These are phyloP conservation scores for Phenganax marumi DNA, from an alignment of 92 coral and sea anemone species.

Conservation along the genomic window DNA sequence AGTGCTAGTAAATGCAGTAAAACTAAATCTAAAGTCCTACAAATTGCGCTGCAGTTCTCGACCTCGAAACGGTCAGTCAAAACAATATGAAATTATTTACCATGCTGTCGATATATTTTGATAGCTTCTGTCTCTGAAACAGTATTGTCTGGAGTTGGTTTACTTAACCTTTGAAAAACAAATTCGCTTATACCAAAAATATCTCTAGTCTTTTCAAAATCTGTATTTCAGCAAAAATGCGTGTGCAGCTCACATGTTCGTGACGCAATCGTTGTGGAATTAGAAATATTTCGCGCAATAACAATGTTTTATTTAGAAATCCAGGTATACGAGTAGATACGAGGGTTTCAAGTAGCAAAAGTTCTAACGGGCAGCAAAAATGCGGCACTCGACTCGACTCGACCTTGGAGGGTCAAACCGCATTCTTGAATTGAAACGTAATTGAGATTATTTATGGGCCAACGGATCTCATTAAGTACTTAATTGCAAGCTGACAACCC, in stretches of 20 bases:
- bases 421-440: conserved; percentile 42
- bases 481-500: conserved; percentile 50
- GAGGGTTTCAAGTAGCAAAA: not conserved
- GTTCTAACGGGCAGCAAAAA: conserved; percentile 3
- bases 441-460: conserved; percentile 41
- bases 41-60: too few relatives aligned
- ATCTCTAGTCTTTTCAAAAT: too few relatives aligned
- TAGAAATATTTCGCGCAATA: not conserved
- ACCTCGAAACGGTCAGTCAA: too few relatives aligned
- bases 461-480: conserved; percentile 51
- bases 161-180: not conserved
- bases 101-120: not conserved
- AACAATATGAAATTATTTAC: not conserved
- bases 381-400: conserved; percentile 18
- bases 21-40: too few relatives aligned
- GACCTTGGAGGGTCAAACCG: conserved; percentile 37
- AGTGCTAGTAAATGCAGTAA: too few relatives aligned
- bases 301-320: not conserved
- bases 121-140: not conserved
- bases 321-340: not conserved
- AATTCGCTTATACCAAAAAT: not conserved
- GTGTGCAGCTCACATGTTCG: not conserved
- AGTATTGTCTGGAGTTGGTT: not conserved
- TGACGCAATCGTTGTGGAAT: not conserved
- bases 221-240: too few relatives aligned